Evolutionary conservation across 2,888 invertebrate species (phyloP), one percentile per base, ranked within the genome.

Genomic region (Nowickia ferox): DNA sequence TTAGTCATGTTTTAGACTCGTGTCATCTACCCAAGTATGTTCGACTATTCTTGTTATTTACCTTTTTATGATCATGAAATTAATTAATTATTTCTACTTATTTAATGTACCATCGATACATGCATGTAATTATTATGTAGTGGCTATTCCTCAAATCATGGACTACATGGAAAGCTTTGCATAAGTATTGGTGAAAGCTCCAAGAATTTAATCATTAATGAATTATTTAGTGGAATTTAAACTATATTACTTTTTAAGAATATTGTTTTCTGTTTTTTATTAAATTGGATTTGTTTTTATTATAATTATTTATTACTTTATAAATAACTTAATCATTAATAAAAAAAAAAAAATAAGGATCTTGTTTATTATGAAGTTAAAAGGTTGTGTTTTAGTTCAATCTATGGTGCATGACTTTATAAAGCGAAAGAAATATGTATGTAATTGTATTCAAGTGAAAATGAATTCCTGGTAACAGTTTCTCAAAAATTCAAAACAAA

Each of bases 311-410:
- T 75, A 83, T 81, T 89, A 87, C 87, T 87, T 89, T 90, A 91
- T 91, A 91, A 91, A 91, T 91, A 90, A 91, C 91, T 91, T 91
- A 91, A 91, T 89, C 87, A 87, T 90, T 91, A 89, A 53, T 71
- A 77, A 77, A 72, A 82, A 75, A 75, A 77, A 77, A 72, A 82
- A 75, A 75, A 30, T 30, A 30, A 42, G 15, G 57, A 11, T 79
- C 17, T 63, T 71, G 17, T 66, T 65, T 42, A 72, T 65, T 63
- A 79, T 83, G 79, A 79, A 86, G 86, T 76, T 66, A 80, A 75
- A 55, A 83, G 68, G 72, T 44, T 51, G 40, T 51, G 38, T 78
- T 69, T 66, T 42, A 61, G 44, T 42, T 40, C 17, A 59, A 44
- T 66, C 74, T 19, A n/a, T 48, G 9, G 51, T 55, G 69, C 48